Conservation (phyloP, 2,888 invertebrate genomes). For the Caenorhabditis virilis region DNA sequence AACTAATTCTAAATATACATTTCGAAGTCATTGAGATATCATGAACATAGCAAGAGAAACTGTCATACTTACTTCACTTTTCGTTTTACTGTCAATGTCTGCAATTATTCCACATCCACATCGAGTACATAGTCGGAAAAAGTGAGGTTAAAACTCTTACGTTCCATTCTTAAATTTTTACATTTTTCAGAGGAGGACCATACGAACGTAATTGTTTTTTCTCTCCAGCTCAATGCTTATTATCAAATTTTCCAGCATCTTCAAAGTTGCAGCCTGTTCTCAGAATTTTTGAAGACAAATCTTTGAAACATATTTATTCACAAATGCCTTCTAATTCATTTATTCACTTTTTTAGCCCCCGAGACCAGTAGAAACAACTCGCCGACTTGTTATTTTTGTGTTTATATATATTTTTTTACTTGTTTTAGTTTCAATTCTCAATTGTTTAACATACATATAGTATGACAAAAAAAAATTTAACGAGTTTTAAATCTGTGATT, state of each 20-base stretch:
- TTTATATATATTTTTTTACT: background rate
- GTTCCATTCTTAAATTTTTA: background rate
- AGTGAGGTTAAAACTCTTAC: background rate
- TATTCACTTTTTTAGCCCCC: background rate
- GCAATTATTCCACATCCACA: constrained; percentile 18
- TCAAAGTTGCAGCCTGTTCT: constrained; percentile 22
- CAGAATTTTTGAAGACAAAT: constrained; percentile 21
- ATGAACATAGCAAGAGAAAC: too few relatives aligned
- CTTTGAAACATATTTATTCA: constrained; percentile 18
- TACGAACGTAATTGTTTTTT: constrained; percentile 38
- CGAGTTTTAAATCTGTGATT: too few relatives aligned
- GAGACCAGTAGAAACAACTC: background rate
- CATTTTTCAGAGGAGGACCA: constrained; percentile 12
- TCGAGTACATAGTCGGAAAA: constrained; percentile 9
- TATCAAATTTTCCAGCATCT: constrained; percentile 25
- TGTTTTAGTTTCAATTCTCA: background rate
- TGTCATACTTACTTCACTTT: background rate
- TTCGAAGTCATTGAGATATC: too few relatives aligned
- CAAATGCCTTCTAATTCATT: background rate
- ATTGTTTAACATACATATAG: too few relatives aligned
- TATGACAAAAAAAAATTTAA: too few relatives aligned
- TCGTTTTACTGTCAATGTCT: constrained; percentile 3
- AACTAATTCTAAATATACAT: too few relatives aligned
- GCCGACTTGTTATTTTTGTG: background rate
- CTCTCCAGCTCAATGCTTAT: constrained; percentile 32